Conservation (phyloP, 2,888 invertebrate species). For the Cheilosia grossa region DNA sequence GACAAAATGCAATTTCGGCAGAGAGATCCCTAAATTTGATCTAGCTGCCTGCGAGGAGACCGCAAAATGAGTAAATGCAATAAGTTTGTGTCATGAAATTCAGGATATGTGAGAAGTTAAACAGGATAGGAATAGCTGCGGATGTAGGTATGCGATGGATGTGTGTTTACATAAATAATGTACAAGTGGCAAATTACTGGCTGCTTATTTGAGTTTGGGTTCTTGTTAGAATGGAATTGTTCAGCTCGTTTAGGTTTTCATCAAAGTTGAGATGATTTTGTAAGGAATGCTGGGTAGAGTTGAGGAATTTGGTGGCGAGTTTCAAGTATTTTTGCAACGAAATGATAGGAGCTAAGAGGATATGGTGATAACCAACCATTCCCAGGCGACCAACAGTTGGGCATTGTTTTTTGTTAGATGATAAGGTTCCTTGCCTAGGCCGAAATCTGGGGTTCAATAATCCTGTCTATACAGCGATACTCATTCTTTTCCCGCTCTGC, state of each 20-base stretch:
- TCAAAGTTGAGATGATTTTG: neutral
- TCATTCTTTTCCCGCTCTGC: no score
- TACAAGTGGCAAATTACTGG: slow-evolving; percentile 50
- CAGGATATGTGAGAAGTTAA: slow-evolving; percentile 69
- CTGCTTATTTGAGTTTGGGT: slow-evolving; percentile 36
- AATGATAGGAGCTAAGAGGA: no score
- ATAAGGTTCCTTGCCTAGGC: no score
- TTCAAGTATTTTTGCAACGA: no score
- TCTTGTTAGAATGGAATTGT: slow-evolving; percentile 52
- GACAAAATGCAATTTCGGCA: slow-evolving; percentile 73
- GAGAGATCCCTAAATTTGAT: slow-evolving; percentile 68
- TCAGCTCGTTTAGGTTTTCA: slow-evolving; percentile 5
- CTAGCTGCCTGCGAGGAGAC: slow-evolving; percentile 51
- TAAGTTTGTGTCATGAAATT: slow-evolving; percentile 71
- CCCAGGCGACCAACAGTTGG: no score
- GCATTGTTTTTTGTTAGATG: no score
- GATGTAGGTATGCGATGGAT: slow-evolving; percentile 21
- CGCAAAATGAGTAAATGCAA: slow-evolving; percentile 70
- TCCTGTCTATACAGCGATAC: no score
- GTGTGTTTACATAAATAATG: slow-evolving; percentile 54
- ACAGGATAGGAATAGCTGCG: slow-evolving; percentile 15
- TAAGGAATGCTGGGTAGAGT: neutral
- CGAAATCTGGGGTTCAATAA: no score
- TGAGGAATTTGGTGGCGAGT: neutral
- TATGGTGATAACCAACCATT: no score